These are phyloP conservation scores for Portevinia maculata DNA, from an alignment of 2,888 invertebrate genomes.

Conservation along the genomic window DNA sequence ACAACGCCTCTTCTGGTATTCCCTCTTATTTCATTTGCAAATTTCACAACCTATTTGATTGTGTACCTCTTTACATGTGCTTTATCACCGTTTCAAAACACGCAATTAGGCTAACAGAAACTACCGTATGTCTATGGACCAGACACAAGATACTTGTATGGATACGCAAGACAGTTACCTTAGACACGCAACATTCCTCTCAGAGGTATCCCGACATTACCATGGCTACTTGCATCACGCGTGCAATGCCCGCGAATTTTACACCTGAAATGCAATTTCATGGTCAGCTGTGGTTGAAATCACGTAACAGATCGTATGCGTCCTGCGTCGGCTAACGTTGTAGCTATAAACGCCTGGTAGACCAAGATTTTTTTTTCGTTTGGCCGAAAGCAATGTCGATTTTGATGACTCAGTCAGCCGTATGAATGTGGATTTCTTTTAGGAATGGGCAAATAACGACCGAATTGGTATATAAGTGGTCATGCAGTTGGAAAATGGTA, in stretches of 20 bases:
- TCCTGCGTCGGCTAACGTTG: slow-evolving; percentile 27
- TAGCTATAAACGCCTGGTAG: background rate
- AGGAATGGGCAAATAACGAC: slow-evolving; percentile 27
- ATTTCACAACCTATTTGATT: too few relatives aligned
- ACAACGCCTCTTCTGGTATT: too few relatives aligned
- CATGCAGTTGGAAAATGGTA: slow-evolving; percentile 44
- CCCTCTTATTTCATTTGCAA: too few relatives aligned
- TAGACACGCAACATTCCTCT: slow-evolving; percentile 30
- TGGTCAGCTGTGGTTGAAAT: slow-evolving; percentile 44
- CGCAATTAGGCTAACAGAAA: too few relatives aligned
- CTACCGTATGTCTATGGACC: background rate
- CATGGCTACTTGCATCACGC: slow-evolving; percentile 44
- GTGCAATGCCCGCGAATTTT: slow-evolving; percentile 43
- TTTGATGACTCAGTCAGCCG: slow-evolving; percentile 65
- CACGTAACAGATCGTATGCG: slow-evolving; percentile 30
- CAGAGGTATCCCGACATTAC: slow-evolving; percentile 1
- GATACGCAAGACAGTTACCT: slow-evolving; percentile 38
- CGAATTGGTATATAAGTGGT: slow-evolving; percentile 46
- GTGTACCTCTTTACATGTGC: too few relatives aligned
- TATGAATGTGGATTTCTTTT: slow-evolving; percentile 49
- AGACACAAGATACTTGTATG: slow-evolving; percentile 28
- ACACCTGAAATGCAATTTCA: slow-evolving; percentile 47
- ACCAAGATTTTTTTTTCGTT: slow-evolving; percentile 25
- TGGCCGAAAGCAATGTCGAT: background rate
- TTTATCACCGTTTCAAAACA: too few relatives aligned